These are phyloP conservation scores for Spizaetus ornatus DNA, from an alignment of 2,113 vertebrate genomes.

Conservation along the genomic window DNA sequence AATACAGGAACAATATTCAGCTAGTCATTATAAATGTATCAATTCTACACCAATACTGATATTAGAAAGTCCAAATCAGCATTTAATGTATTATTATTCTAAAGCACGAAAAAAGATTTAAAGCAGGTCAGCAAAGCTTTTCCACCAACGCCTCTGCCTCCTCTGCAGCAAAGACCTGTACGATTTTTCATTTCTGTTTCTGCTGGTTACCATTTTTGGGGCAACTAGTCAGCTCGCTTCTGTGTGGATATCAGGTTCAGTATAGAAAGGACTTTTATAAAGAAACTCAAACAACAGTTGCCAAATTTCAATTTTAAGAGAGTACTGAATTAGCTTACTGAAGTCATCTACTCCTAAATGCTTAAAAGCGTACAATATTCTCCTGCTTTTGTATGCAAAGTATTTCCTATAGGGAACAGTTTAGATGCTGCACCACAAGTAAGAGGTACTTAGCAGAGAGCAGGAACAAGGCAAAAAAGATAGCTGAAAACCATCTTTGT, in stretches of 20 bases:
- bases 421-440: neutral
- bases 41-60: neutral
- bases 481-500: neutral
- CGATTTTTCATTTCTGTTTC: neutral
- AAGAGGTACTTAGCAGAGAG: neutral
- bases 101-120: neutral
- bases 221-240: neutral
- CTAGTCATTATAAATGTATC: neutral
- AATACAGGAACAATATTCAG: neutral
- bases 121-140: neutral
- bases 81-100: neutral
- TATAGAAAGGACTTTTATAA: neutral
- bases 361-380: neutral
- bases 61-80: neutral
- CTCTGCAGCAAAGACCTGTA: neutral
- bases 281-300: neutral
- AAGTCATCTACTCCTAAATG: neutral
- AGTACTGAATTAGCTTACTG: neutral
- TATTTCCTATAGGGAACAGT: neutral
- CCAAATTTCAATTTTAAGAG: neutral
- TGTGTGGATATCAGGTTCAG: neutral
- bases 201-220: neutral
- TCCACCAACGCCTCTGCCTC: neutral
- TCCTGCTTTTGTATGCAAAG: neutral
- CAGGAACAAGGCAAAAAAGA: neutral